These are phyloP conservation scores for Apodemia zela DNA, from an alignment of 2,888 invertebrate genomes.

Conservation along the genomic window DNA sequence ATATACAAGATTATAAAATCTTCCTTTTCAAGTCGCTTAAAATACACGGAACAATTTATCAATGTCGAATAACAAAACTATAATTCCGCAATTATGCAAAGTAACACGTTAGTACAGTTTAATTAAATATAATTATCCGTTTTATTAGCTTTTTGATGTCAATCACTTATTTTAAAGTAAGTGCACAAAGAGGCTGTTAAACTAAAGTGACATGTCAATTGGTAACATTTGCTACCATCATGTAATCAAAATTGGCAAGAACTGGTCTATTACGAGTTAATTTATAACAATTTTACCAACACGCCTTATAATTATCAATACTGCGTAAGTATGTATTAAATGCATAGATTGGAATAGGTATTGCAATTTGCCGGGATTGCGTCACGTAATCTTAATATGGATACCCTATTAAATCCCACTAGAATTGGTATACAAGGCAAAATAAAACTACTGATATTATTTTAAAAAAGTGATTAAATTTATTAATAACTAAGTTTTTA, in stretches of 20 bases:
- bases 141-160: conserved; percentile 5
- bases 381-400: too few relatives aligned
- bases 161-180: conserved; percentile 5
- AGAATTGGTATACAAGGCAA: too few relatives aligned
- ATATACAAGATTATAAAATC: too few relatives aligned
- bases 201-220: conserved; percentile 4
- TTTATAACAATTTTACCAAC: neutral
- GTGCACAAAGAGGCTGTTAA: neutral
- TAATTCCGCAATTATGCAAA: neutral
- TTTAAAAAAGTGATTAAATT: too few relatives aligned
- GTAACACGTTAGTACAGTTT: neutral
- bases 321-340: neutral
- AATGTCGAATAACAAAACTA: neutral
- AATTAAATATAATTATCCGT: neutral
- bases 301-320: neutral
- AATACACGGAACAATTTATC: neutral
- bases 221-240: neutral
- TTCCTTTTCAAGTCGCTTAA: neutral
- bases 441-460: too few relatives aligned
- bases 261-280: neutral
- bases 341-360: too few relatives aligned
- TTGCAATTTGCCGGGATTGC: too few relatives aligned
- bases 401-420: too few relatives aligned
- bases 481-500: too few relatives aligned
- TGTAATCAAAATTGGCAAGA: conserved; percentile 7